phyloP scores from a whole-genome alignment of 2,888 invertebrate genomes.

The Idaea dimidiata region DNA sequence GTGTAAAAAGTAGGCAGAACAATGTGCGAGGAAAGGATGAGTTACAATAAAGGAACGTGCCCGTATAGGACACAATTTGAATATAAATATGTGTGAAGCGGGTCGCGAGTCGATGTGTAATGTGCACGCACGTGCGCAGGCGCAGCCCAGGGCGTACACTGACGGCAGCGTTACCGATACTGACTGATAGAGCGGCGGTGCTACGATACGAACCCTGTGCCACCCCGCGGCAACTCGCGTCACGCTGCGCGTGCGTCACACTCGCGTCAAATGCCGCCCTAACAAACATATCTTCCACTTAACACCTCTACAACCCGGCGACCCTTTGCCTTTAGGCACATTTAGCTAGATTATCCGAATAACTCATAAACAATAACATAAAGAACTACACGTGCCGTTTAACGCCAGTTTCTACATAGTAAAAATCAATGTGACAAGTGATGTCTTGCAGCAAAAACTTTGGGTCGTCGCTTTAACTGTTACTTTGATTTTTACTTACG shows the following conservation, averaged over 20 bases:
- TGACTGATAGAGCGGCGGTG: conserved; percentile 45
- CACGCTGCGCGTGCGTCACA: conserved; percentile 37
- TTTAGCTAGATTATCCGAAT: not conserved
- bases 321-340: not conserved
- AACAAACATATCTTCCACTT: conserved; percentile 2
- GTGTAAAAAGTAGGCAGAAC: conserved; percentile 38
- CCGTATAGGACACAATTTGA: conserved; percentile 53
- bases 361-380: not conserved
- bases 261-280: conserved; percentile 23
- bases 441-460: too few relatives aligned
- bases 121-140: conserved; percentile 36
- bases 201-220: conserved; percentile 25
- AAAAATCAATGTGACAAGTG: too few relatives aligned
- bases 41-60: conserved; percentile 49
- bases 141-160: conserved; percentile 52
- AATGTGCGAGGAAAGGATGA: conserved; percentile 45
- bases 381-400: too few relatives aligned
- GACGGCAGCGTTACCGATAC: conserved; percentile 52
- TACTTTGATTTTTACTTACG: too few relatives aligned
- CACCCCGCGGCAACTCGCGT: conserved; percentile 29
- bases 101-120: conserved; percentile 39
- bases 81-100: conserved; percentile 63
- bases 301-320: not conserved
- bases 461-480: too few relatives aligned
- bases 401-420: too few relatives aligned